Percentiles rank a stretch among this genome's conserved stretches.
Evolutionary conservation across 2,113 vertebrate genomes (phyloP).

Genomic region (Picathartes gymnocephalus): DNA sequence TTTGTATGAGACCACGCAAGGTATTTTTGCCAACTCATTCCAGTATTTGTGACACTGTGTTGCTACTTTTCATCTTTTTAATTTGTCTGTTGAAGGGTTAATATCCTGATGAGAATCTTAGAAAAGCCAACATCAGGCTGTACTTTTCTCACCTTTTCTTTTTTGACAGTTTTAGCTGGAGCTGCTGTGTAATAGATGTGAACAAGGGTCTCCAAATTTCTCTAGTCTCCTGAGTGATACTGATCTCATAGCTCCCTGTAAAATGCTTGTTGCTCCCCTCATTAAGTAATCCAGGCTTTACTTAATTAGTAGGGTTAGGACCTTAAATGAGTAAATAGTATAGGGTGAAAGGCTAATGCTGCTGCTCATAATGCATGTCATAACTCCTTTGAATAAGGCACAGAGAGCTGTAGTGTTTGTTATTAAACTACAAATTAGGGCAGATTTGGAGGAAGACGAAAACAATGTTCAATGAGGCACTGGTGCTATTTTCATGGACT

Average conservation of each 20-base stretch:
- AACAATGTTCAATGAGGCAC: background rate
- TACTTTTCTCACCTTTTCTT: background rate
- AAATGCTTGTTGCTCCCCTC: conserved; percentile 38
- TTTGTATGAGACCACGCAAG: background rate
- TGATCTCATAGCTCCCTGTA: background rate
- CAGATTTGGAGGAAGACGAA: background rate
- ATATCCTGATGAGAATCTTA: background rate
- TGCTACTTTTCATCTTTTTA: background rate
- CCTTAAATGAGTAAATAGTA: conserved; percentile 41
- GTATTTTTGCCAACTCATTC: background rate
- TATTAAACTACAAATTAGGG: conserved; percentile 30
- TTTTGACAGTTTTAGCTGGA: background rate
- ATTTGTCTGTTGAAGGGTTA: background rate
- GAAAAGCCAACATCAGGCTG: background rate
- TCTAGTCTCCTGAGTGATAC: background rate
- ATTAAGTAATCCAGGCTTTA: conserved; percentile 39
- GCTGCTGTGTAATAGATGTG: background rate
- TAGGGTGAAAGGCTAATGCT: conserved; percentile 45
- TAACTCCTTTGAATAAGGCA: conserved; percentile 12
- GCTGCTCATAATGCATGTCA: conserved; percentile 40
- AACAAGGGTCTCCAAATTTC: background rate
- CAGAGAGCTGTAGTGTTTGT: background rate
- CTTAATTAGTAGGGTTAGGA: conserved; percentile 36
- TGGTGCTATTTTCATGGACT: background rate
- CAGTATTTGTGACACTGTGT: background rate